These are phyloP conservation scores for Drosophila paulistorum DNA, from an alignment of 1,140 invertebrate genomes.

Conservation along the genomic window DNA sequence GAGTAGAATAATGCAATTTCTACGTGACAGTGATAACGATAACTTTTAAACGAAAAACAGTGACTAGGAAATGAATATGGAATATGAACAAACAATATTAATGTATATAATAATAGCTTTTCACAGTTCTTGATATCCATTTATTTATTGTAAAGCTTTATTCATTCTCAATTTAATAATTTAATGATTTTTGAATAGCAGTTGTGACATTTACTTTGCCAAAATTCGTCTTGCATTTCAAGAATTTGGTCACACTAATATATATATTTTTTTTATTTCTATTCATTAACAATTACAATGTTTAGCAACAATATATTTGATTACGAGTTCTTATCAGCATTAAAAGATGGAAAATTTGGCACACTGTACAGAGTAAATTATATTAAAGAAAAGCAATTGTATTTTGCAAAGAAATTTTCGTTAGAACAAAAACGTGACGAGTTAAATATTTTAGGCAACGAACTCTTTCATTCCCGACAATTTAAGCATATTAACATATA, in stretches of 20 bases:
- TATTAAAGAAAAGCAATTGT: constrained; percentile 86
- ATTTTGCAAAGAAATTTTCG: constrained; percentile 90
- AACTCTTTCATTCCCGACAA: constrained; percentile 89
- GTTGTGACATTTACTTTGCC: neutral
- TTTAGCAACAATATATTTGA: constrained; percentile 82
- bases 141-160: too few species aligned
- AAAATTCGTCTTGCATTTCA: neutral
- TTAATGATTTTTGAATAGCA: too few species aligned
- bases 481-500: constrained; percentile 92
- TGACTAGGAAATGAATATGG: neutral
- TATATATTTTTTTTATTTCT: neutral
- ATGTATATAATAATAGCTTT: too few species aligned
- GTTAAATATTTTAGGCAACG: constrained; percentile 88
- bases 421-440: constrained; percentile 88
- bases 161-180: too few species aligned
- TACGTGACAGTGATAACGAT: constrained; percentile 2
- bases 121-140: too few species aligned
- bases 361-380: constrained; percentile 87
- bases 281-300: constrained; percentile 47
- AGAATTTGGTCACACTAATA: constrained; percentile 3
- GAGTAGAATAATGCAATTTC: neutral
- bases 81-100: too few species aligned
- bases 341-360: constrained; percentile 86
- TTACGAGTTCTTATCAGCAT: constrained; percentile 86
- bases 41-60: neutral